Evolutionary conservation across 1,140 invertebrate species (phyloP).

Genomic region (Brachionus asplanchnoidis): DNA sequence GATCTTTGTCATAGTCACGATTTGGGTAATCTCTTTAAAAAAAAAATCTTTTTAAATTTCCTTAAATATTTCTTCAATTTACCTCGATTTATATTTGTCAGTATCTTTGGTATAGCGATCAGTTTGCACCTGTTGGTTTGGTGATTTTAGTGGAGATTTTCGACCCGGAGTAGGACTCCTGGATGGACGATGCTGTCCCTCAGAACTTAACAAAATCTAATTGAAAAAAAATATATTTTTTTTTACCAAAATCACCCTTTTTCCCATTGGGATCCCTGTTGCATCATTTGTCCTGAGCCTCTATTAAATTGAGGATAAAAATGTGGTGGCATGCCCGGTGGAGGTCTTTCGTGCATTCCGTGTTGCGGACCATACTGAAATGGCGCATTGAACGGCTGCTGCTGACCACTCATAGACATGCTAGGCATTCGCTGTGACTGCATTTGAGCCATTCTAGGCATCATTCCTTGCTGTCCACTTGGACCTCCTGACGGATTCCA

Average conservation of each 20-base stretch:
- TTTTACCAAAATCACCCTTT: neutral
- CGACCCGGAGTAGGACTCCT: neutral
- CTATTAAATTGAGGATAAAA: neutral
- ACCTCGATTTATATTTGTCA: neutral
- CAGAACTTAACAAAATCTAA: neutral
- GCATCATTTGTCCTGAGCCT: constrained; percentile 17
- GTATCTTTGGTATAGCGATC: neutral
- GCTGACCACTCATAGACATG: constrained; percentile 12
- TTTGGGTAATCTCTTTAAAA: neutral
- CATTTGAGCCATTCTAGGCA: constrained; percentile 29
- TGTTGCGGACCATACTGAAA: constrained; percentile 19
- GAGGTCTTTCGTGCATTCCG: constrained; percentile 4
- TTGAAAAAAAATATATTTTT: neutral
- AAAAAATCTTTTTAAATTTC: neutral
- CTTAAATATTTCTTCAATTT: neutral
- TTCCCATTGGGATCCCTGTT: neutral
- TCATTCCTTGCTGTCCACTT: neutral
- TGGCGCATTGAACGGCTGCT: constrained; percentile 12
- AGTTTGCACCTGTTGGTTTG: neutral
- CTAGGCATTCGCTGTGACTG: constrained; percentile 10
- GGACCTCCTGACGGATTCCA: neutral
- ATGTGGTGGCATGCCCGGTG: neutral
- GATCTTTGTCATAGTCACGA: constrained; percentile 8
- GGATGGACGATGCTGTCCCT: neutral
- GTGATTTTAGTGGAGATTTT: constrained; percentile 4